Percentiles rank a stretch among this genome's conserved stretches.
These are phyloP conservation scores for Prolemur simus DNA, from an alignment of 2,113 vertebrate species.

Conservation along the genomic window DNA sequence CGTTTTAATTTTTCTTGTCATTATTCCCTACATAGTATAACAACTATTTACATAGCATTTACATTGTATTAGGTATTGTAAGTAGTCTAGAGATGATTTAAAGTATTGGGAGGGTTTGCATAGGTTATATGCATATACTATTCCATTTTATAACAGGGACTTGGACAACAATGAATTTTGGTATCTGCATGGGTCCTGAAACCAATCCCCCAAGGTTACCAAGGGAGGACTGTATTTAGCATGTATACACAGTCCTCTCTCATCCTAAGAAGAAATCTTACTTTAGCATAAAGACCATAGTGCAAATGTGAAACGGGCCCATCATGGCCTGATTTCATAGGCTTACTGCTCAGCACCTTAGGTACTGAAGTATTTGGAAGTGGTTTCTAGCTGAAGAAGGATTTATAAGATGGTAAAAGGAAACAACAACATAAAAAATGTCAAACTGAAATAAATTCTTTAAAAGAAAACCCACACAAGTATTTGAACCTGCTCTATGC, in stretches of 20 bases:
- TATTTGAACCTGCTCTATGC: constrained; percentile 19
- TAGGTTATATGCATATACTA: background rate
- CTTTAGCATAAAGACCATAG: background rate
- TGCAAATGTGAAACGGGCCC: background rate
- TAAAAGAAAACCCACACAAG: background rate
- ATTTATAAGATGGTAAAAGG: constrained; percentile 65
- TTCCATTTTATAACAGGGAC: background rate
- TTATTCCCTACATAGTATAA: background rate
- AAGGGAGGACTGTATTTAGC: background rate
- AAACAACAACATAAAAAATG: constrained; percentile 59
- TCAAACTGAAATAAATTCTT: constrained; percentile 68
- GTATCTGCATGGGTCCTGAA: background rate
- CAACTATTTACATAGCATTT: background rate
- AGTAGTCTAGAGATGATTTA: background rate
- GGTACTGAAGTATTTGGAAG: constrained; percentile 30
- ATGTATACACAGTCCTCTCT: background rate
- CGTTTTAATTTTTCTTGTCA: background rate
- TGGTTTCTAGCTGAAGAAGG: constrained; percentile 47
- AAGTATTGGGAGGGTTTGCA: background rate
- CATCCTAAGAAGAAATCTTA: background rate
- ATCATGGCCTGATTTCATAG: constrained; percentile 24
- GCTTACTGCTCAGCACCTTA: background rate
- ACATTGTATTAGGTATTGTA: background rate
- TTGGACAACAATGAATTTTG: background rate
- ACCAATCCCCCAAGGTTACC: background rate